Evolutionary conservation across 1,140 invertebrate species (phyloP).

Genomic region (Ephestia elutella): DNA sequence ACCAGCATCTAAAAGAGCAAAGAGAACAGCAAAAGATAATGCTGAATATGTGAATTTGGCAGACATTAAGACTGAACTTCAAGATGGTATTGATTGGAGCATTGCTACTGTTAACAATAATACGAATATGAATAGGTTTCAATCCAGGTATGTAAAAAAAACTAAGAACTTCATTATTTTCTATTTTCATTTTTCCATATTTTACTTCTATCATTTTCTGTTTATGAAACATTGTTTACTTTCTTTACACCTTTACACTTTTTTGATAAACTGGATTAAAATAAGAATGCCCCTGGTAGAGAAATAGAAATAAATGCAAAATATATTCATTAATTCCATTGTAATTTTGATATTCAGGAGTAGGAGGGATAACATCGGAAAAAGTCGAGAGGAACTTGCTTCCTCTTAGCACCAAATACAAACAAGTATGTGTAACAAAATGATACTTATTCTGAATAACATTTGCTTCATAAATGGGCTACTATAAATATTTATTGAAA

Average conservation of each 20-base stretch:
- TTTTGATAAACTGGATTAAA: too few species aligned
- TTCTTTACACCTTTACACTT: not conserved
- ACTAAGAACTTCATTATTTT: not conserved
- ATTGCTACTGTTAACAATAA: slow-evolving; percentile 63
- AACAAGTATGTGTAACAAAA: slow-evolving; percentile 62
- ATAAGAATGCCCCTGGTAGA: too few species aligned
- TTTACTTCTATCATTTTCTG: not conserved
- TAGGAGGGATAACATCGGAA: slow-evolving; percentile 62
- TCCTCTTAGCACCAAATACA: slow-evolving; percentile 60
- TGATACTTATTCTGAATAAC: slow-evolving; percentile 25
- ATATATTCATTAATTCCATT: not conserved
- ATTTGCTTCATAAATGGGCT: slow-evolving; percentile 28
- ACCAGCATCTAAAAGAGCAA: slow-evolving; percentile 39
- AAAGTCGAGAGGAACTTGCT: slow-evolving; percentile 62
- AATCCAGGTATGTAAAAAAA: slow-evolving; percentile 46
- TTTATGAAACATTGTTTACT: not conserved
- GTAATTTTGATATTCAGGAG: slow-evolving; percentile 58
- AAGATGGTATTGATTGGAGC: slow-evolving; percentile 66
- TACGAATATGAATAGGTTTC: slow-evolving; percentile 52
- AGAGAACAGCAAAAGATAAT: slow-evolving; percentile 49
- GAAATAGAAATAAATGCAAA: too few species aligned
- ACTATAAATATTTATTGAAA: slow-evolving; percentile 52
- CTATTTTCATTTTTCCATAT: not conserved
- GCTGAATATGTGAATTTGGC: slow-evolving; percentile 44
- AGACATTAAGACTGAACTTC: slow-evolving; percentile 69